Evolutionary conservation across 2,113 vertebrate species (phyloP).

Genomic region (Stercorarius parasiticus): DNA sequence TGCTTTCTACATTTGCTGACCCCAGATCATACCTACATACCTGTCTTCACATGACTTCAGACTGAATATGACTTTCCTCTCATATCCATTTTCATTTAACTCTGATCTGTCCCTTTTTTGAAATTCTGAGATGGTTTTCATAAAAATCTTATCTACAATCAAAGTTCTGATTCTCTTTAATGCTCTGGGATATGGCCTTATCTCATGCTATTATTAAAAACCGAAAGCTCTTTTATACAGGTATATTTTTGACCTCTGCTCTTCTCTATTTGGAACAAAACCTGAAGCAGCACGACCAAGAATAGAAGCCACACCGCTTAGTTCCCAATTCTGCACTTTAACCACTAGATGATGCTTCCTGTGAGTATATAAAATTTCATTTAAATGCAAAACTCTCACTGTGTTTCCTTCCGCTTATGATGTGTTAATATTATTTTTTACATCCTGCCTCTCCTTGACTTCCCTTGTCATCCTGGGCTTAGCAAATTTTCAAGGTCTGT

Average conservation of each 20-base stretch:
- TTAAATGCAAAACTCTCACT: constrained; percentile 17
- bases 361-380: constrained; percentile 13
- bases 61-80: neutral
- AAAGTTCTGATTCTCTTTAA: constrained; percentile 42
- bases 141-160: constrained; percentile 43
- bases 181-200: neutral
- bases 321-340: constrained; percentile 6
- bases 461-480: neutral
- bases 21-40: neutral
- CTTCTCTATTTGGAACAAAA: constrained; percentile 29
- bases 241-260: constrained; percentile 43
- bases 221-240: neutral
- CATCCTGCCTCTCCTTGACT: neutral
- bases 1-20: neutral
- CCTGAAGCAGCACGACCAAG: neutral
- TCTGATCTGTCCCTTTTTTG: constrained; percentile 8
- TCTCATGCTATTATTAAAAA: constrained; percentile 44
- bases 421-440: constrained; percentile 18
- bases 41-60: neutral
- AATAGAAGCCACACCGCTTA: neutral
- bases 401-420: neutral
- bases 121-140: constrained; percentile 44
- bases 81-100: constrained; percentile 18
- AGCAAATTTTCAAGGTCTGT: neutral
- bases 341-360: neutral